phyloP scores from a whole-genome alignment of 2,113 vertebrate genomes.

The Leucoraja erinaceus region DNA sequence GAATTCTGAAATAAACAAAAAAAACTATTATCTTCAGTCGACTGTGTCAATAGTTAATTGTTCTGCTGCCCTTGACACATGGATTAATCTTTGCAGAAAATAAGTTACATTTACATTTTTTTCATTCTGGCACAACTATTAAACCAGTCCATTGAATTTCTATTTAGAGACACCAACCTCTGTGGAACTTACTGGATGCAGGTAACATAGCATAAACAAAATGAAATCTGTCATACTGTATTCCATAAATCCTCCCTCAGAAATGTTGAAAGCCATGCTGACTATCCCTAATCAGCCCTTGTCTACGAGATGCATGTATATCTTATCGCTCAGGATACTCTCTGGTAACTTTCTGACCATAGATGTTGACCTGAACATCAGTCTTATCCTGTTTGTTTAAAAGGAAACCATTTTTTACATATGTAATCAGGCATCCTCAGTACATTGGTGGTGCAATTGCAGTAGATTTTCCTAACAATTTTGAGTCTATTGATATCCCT shows the following conservation, averaged over 20 bases:
- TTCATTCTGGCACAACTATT: not conserved
- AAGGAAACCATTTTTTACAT: not conserved
- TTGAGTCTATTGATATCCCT: no score
- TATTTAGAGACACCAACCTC: not conserved
- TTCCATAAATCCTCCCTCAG: not conserved
- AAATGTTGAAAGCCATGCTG: no score
- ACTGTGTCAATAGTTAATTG: not conserved
- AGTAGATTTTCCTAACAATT: no score
- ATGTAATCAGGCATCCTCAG: not conserved
- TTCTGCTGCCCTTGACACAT: not conserved
- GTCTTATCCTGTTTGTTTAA: no score
- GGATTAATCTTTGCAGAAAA: not conserved
- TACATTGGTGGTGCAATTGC: no score
- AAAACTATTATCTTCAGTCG: slow-evolving; percentile 20
- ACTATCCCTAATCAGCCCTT: no score
- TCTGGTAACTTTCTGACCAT: no score
- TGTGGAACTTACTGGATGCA: not conserved
- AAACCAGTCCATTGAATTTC: not conserved
- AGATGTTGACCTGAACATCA: not conserved
- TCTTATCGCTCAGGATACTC: no score
- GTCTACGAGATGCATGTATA: no score
- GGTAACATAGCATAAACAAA: no score
- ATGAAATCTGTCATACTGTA: not conserved
- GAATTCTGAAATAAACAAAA: slow-evolving; percentile 25
- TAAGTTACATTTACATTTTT: not conserved